Conservation (phyloP, 2,888 invertebrate genomes). For the Entomobrya multifasciata region DNA sequence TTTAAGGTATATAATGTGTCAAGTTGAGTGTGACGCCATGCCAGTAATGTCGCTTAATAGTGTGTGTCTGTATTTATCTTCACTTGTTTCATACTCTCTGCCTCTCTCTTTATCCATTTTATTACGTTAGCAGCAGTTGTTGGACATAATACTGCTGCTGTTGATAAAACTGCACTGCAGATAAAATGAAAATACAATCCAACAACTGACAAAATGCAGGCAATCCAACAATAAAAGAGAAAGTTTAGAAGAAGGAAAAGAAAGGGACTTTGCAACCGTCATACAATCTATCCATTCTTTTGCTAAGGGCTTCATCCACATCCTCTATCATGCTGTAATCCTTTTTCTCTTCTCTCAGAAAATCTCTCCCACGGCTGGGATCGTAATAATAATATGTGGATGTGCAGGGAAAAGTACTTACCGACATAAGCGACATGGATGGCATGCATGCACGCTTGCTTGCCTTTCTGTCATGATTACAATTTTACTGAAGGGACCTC, state of each 20-base stretch:
- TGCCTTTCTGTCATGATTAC: too few relatives aligned
- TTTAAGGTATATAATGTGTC: not conserved
- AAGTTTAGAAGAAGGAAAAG: not conserved
- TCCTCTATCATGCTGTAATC: constrained; percentile 5
- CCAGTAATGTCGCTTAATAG: too few relatives aligned
- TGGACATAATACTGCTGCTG: too few relatives aligned
- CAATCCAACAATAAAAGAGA: not conserved
- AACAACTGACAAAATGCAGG: not conserved
- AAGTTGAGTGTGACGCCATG: not conserved
- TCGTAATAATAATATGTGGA: too few relatives aligned
- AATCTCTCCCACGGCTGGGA: not conserved
- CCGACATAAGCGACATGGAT: too few relatives aligned
- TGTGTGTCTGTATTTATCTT: not conserved
- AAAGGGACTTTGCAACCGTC: not conserved
- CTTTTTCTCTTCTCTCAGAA: not conserved
- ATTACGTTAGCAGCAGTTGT: too few relatives aligned
- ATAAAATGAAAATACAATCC: not conserved
- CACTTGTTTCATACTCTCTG: not conserved
- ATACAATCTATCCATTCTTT: too few relatives aligned
- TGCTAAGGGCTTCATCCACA: too few relatives aligned
- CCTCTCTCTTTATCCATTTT: not conserved
- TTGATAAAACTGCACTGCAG: constrained; percentile 23
- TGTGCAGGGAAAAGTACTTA: too few relatives aligned
- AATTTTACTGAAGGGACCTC: too few relatives aligned
- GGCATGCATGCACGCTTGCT: too few relatives aligned